phyloP scores from a whole-genome alignment of 2,888 invertebrate species.

The Macrophya alboannulata region DNA sequence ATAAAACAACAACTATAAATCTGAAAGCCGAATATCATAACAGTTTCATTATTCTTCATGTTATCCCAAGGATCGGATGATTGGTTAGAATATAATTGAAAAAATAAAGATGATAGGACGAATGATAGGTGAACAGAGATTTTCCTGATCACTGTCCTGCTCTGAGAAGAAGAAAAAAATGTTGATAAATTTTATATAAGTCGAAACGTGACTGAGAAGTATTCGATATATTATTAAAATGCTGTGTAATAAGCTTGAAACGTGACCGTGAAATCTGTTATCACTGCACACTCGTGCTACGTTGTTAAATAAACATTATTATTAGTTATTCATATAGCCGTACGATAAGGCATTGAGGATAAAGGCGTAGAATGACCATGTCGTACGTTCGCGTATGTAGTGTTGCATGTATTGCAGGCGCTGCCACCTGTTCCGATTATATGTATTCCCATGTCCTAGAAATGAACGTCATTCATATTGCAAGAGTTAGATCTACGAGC shows the following conservation, averaged over 20 bases:
- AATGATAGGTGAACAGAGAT: neutral
- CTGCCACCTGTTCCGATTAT: neutral
- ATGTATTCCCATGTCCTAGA: neutral
- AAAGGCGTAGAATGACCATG: neutral
- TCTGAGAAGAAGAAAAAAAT: neutral
- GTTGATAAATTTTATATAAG: neutral
- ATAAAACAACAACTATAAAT: neutral
- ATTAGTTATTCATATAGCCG: neutral
- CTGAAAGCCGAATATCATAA: neutral
- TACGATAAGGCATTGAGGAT: neutral
- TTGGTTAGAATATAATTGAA: neutral
- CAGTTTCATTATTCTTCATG: neutral
- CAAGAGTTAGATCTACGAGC: neutral
- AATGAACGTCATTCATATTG: neutral
- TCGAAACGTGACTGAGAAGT: neutral
- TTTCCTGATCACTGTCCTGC: neutral
- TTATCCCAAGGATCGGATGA: neutral
- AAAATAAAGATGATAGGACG: neutral
- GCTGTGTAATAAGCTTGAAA: constrained; percentile 8
- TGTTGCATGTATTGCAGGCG: constrained; percentile 10
- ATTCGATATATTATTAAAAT: neutral
- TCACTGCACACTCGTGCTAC: neutral
- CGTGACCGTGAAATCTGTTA: neutral
- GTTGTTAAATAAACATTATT: neutral
- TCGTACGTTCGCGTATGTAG: neutral